A percentile compares a stretch with the other conserved stretches of the same genome.
These are phyloP conservation scores for Zeuzera pyrina DNA, from an alignment of 2,888 invertebrate species.

Conservation along the genomic window DNA sequence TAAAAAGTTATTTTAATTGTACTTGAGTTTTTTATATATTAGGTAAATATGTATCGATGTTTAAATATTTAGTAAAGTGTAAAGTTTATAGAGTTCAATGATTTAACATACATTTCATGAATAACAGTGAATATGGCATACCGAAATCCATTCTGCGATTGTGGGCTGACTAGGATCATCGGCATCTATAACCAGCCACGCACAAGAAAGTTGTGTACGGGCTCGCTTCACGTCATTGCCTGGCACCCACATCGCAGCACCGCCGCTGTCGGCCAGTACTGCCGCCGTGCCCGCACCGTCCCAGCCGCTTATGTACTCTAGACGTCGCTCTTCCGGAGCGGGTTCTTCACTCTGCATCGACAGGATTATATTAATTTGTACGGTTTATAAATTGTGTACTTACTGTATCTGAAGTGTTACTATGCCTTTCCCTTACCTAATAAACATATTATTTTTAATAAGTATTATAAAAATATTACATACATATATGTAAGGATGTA, in stretches of 20 bases:
- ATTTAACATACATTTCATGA: no score
- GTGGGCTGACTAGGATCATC: conserved; percentile 75
- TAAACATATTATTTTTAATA: not conserved
- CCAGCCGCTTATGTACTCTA: conserved; percentile 87
- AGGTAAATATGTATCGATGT: no score
- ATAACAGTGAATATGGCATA: no score
- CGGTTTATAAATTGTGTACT: not conserved
- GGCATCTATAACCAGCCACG: conserved; percentile 91
- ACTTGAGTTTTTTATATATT: no score
- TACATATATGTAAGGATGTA: conserved; percentile 1
- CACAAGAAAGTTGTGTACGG: conserved; percentile 85
- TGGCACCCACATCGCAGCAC: conserved; percentile 92
- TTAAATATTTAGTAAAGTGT: no score
- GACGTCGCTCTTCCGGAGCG: conserved; percentile 80
- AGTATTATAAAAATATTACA: conserved; percentile 7
- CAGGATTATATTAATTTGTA: not conserved
- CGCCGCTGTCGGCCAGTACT: conserved; percentile 82
- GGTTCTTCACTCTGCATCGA: conserved; percentile 89
- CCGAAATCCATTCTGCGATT: conserved; percentile 79
- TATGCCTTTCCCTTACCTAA: not conserved
- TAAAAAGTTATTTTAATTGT: no score
- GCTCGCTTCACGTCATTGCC: conserved; percentile 92
- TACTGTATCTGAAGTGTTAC: not conserved
- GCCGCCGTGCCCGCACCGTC: conserved; percentile 84
- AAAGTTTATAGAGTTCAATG: no score